Evolutionary conservation across 1,140 invertebrate species (phyloP).

Genomic region (Apocrypta bakeri): DNA sequence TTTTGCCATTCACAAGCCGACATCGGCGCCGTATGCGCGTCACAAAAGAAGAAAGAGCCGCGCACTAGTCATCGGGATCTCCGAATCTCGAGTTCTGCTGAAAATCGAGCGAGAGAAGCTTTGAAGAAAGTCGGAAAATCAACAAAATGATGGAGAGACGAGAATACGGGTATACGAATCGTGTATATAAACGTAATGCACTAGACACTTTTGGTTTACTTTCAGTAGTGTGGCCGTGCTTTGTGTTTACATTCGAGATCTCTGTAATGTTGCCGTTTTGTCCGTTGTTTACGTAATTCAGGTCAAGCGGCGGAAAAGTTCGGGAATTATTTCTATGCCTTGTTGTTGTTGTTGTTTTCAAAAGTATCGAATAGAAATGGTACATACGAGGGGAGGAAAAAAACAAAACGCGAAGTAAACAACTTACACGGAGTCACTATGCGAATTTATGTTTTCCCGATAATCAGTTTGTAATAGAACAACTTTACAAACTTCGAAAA

Average conservation of each 20-base stretch:
- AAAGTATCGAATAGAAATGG: neutral
- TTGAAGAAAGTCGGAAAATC: neutral
- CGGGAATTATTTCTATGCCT: neutral
- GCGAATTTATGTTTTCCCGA: neutral
- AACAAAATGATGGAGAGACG: neutral
- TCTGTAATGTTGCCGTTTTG: too few species aligned
- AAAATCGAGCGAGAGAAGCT: constrained; percentile 6
- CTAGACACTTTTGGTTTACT: too few species aligned
- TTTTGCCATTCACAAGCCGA: neutral
- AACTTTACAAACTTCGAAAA: neutral
- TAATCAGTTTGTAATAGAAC: neutral
- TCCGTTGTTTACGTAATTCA: too few species aligned
- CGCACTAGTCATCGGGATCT: constrained; percentile 11
- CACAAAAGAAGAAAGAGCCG: neutral
- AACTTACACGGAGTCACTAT: neutral
- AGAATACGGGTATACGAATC: neutral
- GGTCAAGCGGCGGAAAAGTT: too few species aligned
- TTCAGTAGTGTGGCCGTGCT: too few species aligned
- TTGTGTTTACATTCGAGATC: too few species aligned
- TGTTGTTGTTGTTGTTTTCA: neutral
- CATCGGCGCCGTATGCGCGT: neutral
- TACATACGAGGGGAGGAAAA: neutral
- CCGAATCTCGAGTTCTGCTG: neutral
- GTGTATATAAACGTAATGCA: neutral
- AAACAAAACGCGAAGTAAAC: neutral